Evolutionary conservation across 1,140 invertebrate genomes (phyloP).

Genomic region (Atta texana): DNA sequence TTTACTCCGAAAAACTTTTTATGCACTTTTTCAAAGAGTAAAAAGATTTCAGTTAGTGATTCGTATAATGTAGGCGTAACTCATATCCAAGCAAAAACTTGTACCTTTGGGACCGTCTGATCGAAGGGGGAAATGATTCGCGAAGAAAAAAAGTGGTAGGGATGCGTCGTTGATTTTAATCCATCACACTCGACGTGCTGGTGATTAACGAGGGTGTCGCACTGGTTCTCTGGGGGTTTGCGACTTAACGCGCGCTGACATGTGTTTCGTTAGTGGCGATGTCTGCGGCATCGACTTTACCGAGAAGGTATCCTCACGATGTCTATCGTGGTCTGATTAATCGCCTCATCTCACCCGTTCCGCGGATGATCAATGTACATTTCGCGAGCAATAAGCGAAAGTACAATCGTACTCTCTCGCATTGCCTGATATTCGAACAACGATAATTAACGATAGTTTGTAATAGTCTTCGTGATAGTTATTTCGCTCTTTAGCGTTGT

Average conservation of each 20-base stretch:
- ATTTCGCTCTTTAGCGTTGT: background rate
- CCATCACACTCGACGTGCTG: conserved; percentile 77
- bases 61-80: background rate
- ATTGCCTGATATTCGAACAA: conserved; percentile 20
- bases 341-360: conserved; percentile 17
- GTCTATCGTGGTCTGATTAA: conserved; percentile 60
- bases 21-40: background rate
- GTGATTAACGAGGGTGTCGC: conserved; percentile 78
- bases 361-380: conserved; percentile 62
- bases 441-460: conserved; percentile 46
- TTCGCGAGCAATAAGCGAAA: conserved; percentile 38
- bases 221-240: conserved; percentile 46
- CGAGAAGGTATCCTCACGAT: conserved; percentile 50
- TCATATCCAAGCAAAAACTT: background rate
- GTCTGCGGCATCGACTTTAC: conserved; percentile 58
- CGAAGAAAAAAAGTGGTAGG: conserved; percentile 33
- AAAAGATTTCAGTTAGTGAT: background rate
- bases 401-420: conserved; percentile 7
- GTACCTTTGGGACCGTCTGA: background rate
- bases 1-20: background rate
- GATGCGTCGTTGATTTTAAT: conserved; percentile 75
- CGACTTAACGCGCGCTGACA: conserved; percentile 77
- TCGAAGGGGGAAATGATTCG: conserved; percentile 35
- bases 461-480: background rate
- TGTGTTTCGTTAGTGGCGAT: conserved; percentile 72